phyloP scores from a whole-genome alignment of 1,140 invertebrate species.

The Leptoteleia sp. region DNA sequence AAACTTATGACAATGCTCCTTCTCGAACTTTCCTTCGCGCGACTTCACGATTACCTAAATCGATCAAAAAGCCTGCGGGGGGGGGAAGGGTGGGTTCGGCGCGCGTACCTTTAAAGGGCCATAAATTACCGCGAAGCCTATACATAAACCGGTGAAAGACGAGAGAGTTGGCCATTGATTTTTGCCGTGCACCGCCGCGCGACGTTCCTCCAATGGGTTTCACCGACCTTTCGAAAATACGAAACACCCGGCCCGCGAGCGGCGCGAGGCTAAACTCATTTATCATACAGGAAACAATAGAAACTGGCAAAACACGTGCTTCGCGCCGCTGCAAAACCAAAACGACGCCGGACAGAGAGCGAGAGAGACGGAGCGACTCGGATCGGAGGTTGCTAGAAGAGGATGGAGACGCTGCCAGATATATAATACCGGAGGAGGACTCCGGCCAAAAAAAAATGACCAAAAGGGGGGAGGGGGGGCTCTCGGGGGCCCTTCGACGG shows the following conservation, averaged over 20 bases:
- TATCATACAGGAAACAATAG: conserved; percentile 82
- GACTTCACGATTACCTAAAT: not conserved
- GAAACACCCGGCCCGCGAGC: conserved; percentile 65
- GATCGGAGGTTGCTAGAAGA: conserved; percentile 39
- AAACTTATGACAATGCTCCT: no score
- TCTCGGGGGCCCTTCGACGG: conserved; percentile 19
- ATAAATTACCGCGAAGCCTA: conserved; percentile 36
- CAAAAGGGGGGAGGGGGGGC: no score
- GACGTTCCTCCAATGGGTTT: conserved; percentile 28
- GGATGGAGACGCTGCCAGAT: conserved; percentile 69
- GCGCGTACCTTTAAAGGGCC: conserved; percentile 14
- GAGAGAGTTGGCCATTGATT: conserved; percentile 36
- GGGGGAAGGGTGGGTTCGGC: no score
- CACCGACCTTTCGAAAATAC: conserved; percentile 57
- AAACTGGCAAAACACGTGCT: conserved; percentile 81
- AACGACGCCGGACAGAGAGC: conserved; percentile 32
- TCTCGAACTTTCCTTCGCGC: not conserved
- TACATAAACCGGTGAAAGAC: conserved; percentile 23
- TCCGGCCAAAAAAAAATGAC: conserved; percentile 43
- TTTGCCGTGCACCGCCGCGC: conserved; percentile 23
- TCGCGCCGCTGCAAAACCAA: conserved; percentile 71
- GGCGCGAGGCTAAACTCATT: conserved; percentile 70
- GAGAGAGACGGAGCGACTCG: conserved; percentile 11
- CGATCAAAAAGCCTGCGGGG: not conserved
- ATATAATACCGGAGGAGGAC: conserved; percentile 71